These are phyloP conservation scores for Chelonoidis abingdonii DNA, from an alignment of 2,113 vertebrate species.

Conservation along the genomic window DNA sequence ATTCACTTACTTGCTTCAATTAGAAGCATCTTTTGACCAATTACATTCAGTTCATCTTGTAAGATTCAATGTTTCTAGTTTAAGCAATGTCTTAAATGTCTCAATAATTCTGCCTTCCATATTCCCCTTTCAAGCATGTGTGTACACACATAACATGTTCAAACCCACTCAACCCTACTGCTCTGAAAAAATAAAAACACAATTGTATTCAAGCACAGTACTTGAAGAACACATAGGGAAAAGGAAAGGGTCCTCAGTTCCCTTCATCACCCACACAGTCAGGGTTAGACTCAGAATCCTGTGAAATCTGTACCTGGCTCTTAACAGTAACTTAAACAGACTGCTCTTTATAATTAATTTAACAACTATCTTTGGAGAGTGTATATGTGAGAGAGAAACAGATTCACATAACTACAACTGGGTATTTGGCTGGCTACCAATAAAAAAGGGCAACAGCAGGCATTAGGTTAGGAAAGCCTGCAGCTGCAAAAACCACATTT, in stretches of 20 bases:
- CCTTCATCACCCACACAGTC: neutral
- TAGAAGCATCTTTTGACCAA: neutral
- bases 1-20: neutral
- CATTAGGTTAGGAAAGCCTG: slow-evolving; percentile 61
- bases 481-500: slow-evolving; percentile 56
- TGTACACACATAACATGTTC: neutral
- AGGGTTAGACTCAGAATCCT: neutral
- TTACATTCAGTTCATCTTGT: neutral
- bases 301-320: neutral
- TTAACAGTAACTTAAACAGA: neutral
- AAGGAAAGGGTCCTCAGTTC: neutral
- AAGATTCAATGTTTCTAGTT: neutral
- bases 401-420: slow-evolving; percentile 8
- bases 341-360: slow-evolving; percentile 23
- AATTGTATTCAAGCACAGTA: neutral
- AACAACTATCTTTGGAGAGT: slow-evolving; percentile 18
- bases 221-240: neutral
- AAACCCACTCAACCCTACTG: neutral
- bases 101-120: neutral
- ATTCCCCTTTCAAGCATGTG: neutral
- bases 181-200: neutral
- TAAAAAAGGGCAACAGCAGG: slow-evolving; percentile 55
- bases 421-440: slow-evolving; percentile 21
- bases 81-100: neutral
- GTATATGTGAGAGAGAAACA: slow-evolving; percentile 12